Percentiles rank a stretch among this genome's conserved stretches.
phyloP scores from a whole-genome alignment of 2,888 invertebrate species.

The Omphaloscelis lunosa region DNA sequence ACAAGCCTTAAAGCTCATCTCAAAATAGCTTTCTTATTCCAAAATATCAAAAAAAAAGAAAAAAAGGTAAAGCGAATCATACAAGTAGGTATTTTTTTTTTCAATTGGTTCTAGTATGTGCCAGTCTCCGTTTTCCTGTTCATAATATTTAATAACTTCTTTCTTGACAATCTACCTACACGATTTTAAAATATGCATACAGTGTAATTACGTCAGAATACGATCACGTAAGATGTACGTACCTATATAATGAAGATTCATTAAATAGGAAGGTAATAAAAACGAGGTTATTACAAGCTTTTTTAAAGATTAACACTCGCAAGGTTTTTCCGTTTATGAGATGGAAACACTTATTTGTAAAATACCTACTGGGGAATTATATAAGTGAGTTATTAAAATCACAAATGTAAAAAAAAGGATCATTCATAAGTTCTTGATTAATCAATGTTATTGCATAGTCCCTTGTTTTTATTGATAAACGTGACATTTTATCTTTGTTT shows the following conservation, averaged over 20 bases:
- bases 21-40: not conserved
- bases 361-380: no score
- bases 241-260: slow-evolving; percentile 33
- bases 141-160: slow-evolving; percentile 18
- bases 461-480: slow-evolving; percentile 13
- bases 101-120: slow-evolving; percentile 26
- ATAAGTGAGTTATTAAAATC: no score
- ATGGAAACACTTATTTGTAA: slow-evolving; percentile 1
- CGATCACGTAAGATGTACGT: no score
- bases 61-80: not conserved
- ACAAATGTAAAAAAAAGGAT: not conserved
- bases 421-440: not conserved
- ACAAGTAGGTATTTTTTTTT: slow-evolving; percentile 19
- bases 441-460: slow-evolving; percentile 5
- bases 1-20: slow-evolving; percentile 9
- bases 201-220: slow-evolving; percentile 13
- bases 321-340: slow-evolving; percentile 27
- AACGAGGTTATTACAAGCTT: slow-evolving; percentile 20
- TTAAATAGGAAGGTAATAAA: slow-evolving; percentile 28
- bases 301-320: slow-evolving; percentile 4
- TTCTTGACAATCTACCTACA: slow-evolving; percentile 18
- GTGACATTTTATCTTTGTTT: slow-evolving; percentile 11
- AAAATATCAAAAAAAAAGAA: not conserved
- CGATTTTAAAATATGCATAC: not conserved
- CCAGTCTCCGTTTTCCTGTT: slow-evolving; percentile 47